Conservation (phyloP, 2,113 vertebrate genomes). For the Corvus cornix region DNA sequence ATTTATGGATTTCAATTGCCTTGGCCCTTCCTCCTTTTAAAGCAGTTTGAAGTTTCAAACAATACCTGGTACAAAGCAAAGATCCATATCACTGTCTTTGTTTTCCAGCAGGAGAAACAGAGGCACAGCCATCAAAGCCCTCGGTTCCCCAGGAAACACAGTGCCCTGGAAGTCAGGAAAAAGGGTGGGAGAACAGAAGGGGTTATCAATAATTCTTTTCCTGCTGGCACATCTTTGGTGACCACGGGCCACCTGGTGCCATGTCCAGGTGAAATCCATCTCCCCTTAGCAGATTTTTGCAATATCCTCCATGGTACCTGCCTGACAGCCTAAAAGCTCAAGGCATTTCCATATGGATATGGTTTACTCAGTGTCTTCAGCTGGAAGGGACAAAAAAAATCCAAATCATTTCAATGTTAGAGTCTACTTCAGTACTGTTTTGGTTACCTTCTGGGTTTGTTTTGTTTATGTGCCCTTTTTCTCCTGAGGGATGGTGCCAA, state of each 20-base stretch:
- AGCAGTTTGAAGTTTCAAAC: background rate
- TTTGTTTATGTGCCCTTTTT: background rate
- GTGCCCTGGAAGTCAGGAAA: background rate
- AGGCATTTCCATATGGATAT: background rate
- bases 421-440: background rate
- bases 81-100: background rate
- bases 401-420: background rate
- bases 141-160: background rate
- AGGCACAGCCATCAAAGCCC: background rate
- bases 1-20: background rate
- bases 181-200: background rate
- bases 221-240: background rate
- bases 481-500: background rate
- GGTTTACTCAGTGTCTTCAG: background rate
- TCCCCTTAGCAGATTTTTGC: rapidly evolving
- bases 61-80: background rate
- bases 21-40: background rate
- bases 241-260: background rate
- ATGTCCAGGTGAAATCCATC: background rate
- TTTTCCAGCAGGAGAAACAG: background rate
- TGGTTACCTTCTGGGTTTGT: background rate
- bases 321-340: background rate
- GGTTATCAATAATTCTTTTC: background rate
- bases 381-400: background rate
- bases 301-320: background rate